Evolutionary conservation across 2,888 invertebrate species (phyloP).

Genomic region (Molanna angustata): DNA sequence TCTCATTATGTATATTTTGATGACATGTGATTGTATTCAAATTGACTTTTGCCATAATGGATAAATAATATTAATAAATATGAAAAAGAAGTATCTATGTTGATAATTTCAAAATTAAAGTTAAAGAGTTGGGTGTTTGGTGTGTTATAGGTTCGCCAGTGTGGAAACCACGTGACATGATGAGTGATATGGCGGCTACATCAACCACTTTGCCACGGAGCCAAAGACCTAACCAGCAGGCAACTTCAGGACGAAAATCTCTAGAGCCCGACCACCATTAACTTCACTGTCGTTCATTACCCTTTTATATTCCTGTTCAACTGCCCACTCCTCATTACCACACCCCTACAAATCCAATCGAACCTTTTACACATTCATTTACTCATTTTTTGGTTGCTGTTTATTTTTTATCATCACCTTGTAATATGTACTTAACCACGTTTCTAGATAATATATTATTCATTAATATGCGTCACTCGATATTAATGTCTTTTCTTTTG

Average conservation of each 20-base stretch:
- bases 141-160: conserved; percentile 90
- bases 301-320: too few relatives aligned
- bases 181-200: conserved; percentile 54
- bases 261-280: conserved; percentile 51
- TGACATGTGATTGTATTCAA: not conserved
- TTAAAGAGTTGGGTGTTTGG: conserved; percentile 58
- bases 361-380: conserved; percentile 2
- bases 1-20: not conserved
- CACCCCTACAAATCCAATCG: conserved; percentile 1
- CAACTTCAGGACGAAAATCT: conserved; percentile 52
- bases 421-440: too few relatives aligned
- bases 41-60: not conserved
- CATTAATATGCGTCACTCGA: too few relatives aligned
- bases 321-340: conserved; percentile 1
- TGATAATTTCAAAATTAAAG: too few relatives aligned
- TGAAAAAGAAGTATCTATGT: too few relatives aligned
- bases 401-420: too few relatives aligned
- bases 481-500: too few relatives aligned
- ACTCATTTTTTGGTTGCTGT: conserved; percentile 7
- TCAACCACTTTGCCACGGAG: conserved; percentile 37
- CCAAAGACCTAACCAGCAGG: conserved; percentile 36
- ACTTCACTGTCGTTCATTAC: conserved; percentile 2
- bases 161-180: conserved; percentile 95
- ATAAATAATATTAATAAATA: conserved; percentile 4
- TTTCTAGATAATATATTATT: too few relatives aligned